Conservation (phyloP, 2,888 invertebrate species). For the Drosophila anomalipes region DNA sequence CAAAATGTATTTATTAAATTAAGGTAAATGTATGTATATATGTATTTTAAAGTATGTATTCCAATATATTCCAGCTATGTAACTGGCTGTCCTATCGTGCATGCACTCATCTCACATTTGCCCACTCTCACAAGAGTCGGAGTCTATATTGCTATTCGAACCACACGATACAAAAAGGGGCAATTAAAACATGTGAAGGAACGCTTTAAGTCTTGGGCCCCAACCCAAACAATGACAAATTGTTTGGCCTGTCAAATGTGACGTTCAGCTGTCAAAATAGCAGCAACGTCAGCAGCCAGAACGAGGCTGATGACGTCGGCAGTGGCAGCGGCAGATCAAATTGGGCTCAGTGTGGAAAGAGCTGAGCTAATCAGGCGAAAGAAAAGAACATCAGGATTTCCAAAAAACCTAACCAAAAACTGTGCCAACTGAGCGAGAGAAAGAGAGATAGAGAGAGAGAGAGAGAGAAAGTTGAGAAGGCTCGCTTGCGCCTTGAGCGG, state of each 20-base stretch:
- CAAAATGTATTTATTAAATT: not conserved
- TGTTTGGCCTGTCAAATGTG: constrained; percentile 78
- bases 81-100: not conserved
- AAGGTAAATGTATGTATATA: not conserved
- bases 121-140: not conserved
- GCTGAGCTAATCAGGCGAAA: constrained; percentile 36
- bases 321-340: constrained; percentile 18
- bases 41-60: not conserved
- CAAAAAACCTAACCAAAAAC: constrained; percentile 30
- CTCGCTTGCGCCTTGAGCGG: not conserved
- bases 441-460: not conserved
- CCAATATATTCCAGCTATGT: not conserved
- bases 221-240: constrained; percentile 76
- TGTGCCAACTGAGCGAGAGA: constrained; percentile 29
- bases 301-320: constrained; percentile 31
- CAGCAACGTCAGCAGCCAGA: constrained; percentile 53
- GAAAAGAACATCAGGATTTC: constrained; percentile 16
- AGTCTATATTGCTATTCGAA: constrained; percentile 8
- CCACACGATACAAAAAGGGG: constrained; percentile 14
- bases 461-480: not conserved
- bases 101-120: not conserved
- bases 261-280: constrained; percentile 83
- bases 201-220: constrained; percentile 28
- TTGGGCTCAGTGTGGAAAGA: constrained; percentile 21
- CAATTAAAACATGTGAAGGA: constrained; percentile 62